Conservation (phyloP, 1,140 invertebrate species). For the Penaeus japonicus region DNA sequence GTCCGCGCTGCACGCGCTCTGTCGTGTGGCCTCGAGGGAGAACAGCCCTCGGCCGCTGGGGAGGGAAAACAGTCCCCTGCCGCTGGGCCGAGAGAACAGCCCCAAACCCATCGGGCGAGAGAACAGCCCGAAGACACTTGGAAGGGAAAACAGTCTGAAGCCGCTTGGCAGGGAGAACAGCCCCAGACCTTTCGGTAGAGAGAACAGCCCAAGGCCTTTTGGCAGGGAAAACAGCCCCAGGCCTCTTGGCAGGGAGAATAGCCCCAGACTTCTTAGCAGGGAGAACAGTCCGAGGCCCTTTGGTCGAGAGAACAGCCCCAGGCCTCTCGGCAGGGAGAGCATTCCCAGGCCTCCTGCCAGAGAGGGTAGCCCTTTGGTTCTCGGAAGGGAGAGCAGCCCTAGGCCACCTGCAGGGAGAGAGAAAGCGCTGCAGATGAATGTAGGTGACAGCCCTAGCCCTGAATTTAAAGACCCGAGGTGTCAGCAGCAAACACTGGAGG, state of each 20-base stretch:
- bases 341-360: background rate
- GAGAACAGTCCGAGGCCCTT: slow-evolving; percentile 24
- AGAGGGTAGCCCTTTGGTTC: background rate
- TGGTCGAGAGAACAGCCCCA: background rate
- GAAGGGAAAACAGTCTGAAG: background rate
- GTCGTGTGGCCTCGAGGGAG: slow-evolving; percentile 4
- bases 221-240: too few species aligned
- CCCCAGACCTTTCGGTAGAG: too few species aligned
- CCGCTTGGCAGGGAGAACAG: background rate
- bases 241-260: background rate
- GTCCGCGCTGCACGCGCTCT: background rate
- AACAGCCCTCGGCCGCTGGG: slow-evolving; percentile 20
- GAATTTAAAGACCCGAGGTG: background rate
- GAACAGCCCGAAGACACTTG: background rate
- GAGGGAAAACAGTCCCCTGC: slow-evolving; percentile 37
- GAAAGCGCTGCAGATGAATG: background rate
- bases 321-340: background rate
- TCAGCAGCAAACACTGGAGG: too few species aligned
- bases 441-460: background rate
- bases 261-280: slow-evolving; percentile 2
- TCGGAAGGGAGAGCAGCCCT: too few species aligned
- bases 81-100: background rate
- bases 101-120: background rate
- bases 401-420: too few species aligned
- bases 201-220: too few species aligned